Conservation (phyloP, 2,113 vertebrate genomes). For the Charina bottae region DNA sequence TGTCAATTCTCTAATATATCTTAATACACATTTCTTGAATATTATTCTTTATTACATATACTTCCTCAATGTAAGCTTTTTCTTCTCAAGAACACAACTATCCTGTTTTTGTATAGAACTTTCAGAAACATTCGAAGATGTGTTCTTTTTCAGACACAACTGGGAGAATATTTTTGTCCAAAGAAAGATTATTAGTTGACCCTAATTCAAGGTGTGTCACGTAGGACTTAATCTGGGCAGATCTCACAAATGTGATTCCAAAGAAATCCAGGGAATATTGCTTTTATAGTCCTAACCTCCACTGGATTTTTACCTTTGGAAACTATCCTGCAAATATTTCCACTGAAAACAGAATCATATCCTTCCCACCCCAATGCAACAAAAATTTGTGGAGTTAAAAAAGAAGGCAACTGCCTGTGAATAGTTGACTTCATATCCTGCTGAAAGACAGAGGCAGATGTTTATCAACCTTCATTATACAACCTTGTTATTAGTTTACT, state of each 20-base stretch:
- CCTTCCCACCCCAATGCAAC: not conserved
- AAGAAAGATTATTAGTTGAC: not conserved
- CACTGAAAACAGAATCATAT: not conserved
- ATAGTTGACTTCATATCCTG: constrained; percentile 25
- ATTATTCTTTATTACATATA: not conserved
- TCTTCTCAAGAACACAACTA: not conserved
- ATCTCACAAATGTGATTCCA: not conserved
- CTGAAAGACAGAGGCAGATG: constrained; percentile 44
- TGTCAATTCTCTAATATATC: not conserved
- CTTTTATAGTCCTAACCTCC: not conserved
- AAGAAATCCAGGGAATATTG: not conserved
- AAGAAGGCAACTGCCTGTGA: not conserved
- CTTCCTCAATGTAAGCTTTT: not conserved
- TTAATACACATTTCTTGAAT: not conserved
- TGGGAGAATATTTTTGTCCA: not conserved
- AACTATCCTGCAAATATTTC: not conserved
- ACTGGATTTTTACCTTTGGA: not conserved
- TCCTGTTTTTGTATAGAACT: not conserved
- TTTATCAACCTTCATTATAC: constrained; percentile 49
- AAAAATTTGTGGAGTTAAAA: constrained; percentile 23
- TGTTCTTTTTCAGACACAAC: not conserved
- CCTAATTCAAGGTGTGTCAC: not conserved
- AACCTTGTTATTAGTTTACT: constrained; percentile 73
- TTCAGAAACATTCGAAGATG: not conserved
- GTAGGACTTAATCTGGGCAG: not conserved